Conservation (phyloP, 2,797 vertebrate genomes). For the Pseudochirops corinnae region DNA sequence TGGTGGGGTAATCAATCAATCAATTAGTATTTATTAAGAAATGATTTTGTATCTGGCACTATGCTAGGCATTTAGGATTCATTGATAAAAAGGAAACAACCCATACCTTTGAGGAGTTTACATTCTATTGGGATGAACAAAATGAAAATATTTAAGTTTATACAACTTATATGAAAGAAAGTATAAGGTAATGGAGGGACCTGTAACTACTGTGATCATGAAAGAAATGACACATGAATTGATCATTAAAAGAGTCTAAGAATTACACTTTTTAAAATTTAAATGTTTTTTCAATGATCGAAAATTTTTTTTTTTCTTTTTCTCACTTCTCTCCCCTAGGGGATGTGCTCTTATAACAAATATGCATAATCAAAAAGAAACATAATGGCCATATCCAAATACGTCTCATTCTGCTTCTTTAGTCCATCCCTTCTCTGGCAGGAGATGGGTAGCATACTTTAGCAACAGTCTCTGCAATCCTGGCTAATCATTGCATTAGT, state of each 20-base stretch:
- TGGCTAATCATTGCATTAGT: neutral
- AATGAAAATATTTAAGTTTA: neutral
- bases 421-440: neutral
- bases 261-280: neutral
- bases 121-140: neutral
- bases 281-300: neutral
- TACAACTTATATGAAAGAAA: neutral
- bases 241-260: neutral
- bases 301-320: neutral
- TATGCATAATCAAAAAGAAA: neutral
- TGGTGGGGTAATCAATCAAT: neutral
- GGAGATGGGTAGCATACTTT: neutral
- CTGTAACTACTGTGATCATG: neutral
- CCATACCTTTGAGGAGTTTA: neutral
- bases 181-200: neutral
- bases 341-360: neutral
- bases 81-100: neutral
- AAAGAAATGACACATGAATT: neutral
- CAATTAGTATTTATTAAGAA: neutral
- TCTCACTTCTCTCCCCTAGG: neutral
- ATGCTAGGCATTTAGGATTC: neutral
- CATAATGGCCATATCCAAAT: neutral
- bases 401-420: neutral
- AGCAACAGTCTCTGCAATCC: neutral
- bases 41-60: neutral